Percentiles rank a stretch among this genome's conserved stretches.
Evolutionary conservation across 2,888 invertebrate species (phyloP).

Genomic region (Heliconius sara): DNA sequence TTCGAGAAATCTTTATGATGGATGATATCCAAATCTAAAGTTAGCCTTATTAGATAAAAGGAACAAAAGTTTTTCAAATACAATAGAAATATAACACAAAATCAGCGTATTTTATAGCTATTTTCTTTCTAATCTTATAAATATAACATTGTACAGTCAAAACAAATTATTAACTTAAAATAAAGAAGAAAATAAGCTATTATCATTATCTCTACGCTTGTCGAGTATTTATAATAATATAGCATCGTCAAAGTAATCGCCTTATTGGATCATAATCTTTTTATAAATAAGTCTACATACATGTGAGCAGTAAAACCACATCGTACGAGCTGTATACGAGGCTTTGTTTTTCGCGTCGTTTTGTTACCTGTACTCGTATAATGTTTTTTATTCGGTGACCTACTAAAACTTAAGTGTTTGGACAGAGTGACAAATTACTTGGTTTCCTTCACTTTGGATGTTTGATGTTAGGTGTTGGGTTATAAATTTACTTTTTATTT

Average conservation of each 20-base stretch:
- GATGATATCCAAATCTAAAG: background rate
- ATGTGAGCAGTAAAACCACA: constrained; percentile 17
- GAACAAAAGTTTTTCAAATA: background rate
- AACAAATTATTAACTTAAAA: background rate
- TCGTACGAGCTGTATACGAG: constrained; percentile 10
- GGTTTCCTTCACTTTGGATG: background rate
- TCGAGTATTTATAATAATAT: constrained; percentile 5
- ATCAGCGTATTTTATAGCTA: background rate
- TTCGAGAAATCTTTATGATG: no score
- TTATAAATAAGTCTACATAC: constrained; percentile 14
- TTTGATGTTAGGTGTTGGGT: background rate
- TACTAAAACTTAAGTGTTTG: constrained; percentile 3
- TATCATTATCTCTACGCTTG: constrained; percentile 1
- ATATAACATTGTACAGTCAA: background rate
- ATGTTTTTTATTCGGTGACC: constrained; percentile 12
- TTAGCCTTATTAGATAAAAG: background rate
- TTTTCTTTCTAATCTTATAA: background rate
- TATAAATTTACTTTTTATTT: background rate
- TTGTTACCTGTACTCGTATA: background rate
- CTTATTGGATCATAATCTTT: constrained; percentile 31
- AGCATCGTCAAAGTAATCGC: constrained; percentile 35
- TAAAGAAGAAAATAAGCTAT: constrained; percentile 1
- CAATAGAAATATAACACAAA: background rate
- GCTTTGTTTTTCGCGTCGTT: constrained; percentile 18
- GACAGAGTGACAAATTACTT: background rate